Base-by-base conservation (phyloP, 2,888 invertebrate species). In the Ptychoptera contaminata region DNA sequence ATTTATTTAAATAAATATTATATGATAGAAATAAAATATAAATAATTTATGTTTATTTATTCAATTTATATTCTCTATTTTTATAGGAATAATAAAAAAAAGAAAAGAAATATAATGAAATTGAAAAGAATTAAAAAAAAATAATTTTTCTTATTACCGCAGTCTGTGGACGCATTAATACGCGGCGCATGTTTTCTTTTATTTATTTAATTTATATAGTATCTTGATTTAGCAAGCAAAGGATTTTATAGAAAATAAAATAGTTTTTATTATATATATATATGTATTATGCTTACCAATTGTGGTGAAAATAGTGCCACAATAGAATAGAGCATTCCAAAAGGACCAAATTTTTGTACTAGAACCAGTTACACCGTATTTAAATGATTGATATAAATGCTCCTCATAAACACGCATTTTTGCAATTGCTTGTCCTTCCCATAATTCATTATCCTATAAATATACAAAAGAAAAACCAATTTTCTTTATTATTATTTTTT, bases 271-370 rank as follows among this genome's bases (percentile, higher is more conserved):
- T 23, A 23, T 5, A 5, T 23, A 23, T 5, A 23, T 23, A 23
- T n/a, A 23, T 23, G n/a, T 30, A 42, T 39, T 32, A 30, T 10
- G 64, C 76, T 74, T 57, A 88, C 90, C 90, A 58, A 90, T 90
- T 10, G 88, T 90, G 10, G 90, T 90, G 56, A 82, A 88, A 57
- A 90, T 81, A 16, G 90, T 90, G 37, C 86, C 83, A 52, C 87
- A 83, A 55, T 81, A 90, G 55, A 90, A 87, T 64, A 90, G 76
- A 0, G 88, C 73, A 58, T 87, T 86, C 81, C 82, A 84, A 59
- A 87, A 85, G 1, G 79, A 75, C 90, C 90, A 90, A 4, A 34
- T 34, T 4, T 34, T 42, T 35, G 16, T 23, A 11, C 16, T 16
- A 16, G 0, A 74, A 71, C 51, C 63, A 1, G 61, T 61, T 41